phyloP scores from a whole-genome alignment of 2,113 vertebrate genomes.

The Glaucidium brasilianum region DNA sequence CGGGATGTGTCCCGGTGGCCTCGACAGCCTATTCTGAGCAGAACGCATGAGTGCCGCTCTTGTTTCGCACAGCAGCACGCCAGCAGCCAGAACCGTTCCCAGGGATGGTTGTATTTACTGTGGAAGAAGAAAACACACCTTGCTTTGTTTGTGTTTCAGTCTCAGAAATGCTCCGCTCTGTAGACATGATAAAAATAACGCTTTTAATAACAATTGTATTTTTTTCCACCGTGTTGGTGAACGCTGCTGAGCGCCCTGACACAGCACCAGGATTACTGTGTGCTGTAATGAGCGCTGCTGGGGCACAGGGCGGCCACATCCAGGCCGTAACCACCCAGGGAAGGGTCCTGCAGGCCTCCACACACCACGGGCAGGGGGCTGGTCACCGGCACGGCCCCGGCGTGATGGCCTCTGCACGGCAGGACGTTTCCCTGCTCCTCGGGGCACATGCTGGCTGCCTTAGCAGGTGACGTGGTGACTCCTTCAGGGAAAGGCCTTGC shows the following conservation, averaged over 20 bases:
- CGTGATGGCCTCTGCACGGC: not conserved
- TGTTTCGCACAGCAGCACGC: not conserved
- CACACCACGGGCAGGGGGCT: not conserved
- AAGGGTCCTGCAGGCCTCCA: not conserved
- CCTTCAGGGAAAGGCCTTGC: not conserved
- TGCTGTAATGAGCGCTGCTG: rapidly evolving
- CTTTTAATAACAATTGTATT: not conserved
- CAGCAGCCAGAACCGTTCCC: not conserved
- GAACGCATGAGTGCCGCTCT: not conserved
- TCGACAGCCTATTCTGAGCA: not conserved
- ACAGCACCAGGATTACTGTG: not conserved
- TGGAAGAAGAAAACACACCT: not conserved
- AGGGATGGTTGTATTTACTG: too few species aligned
- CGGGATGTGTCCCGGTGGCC: not conserved
- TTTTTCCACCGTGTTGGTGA: not conserved
- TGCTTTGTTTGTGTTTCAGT: not conserved
- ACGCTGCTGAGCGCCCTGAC: not conserved
- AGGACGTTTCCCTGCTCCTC: rapidly evolving
- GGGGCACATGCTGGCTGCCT: not conserved
- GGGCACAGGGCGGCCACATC: rapidly evolving
- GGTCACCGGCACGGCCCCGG: not conserved
- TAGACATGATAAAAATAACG: not conserved
- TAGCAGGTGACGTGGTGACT: not conserved
- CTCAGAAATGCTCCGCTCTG: not conserved
- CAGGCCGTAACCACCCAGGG: not conserved